phyloP scores from a whole-genome alignment of 1,140 invertebrate genomes.

The Trialeurodes vaporariorum region DNA sequence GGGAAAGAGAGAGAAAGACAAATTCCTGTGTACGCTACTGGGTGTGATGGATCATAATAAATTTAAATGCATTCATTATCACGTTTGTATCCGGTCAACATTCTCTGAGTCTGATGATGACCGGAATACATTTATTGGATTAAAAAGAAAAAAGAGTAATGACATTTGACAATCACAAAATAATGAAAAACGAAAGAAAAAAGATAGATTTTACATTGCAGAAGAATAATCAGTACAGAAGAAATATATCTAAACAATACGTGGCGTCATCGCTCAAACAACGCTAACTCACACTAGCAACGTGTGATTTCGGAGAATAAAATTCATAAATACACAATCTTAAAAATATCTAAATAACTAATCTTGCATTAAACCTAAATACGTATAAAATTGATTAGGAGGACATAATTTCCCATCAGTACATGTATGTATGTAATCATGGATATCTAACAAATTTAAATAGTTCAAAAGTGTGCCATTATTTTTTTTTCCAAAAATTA shows the following conservation, averaged over 20 bases:
- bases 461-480: too few relatives aligned
- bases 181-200: not conserved
- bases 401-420: not conserved
- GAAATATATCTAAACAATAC: not conserved
- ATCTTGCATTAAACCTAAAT: not conserved
- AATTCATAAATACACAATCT: not conserved
- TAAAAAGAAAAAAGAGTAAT: not conserved
- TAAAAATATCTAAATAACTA: not conserved
- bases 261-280: not conserved
- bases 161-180: not conserved
- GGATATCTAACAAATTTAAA: too few relatives aligned
- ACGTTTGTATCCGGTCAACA: not conserved
- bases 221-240: not conserved
- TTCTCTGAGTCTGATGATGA: not conserved
- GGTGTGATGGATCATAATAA: too few relatives aligned
- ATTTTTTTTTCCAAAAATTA: too few relatives aligned
- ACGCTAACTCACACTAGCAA: too few relatives aligned
- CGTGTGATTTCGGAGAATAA: not conserved
- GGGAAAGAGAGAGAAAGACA: too few relatives aligned
- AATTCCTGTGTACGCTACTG: too few relatives aligned
- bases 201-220: not conserved
- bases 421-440: too few relatives aligned
- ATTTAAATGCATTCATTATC: too few relatives aligned
- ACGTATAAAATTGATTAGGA: not conserved
- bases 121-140: not conserved